These are phyloP conservation scores for Ommatoiulus sabulosus DNA, from an alignment of 2,888 invertebrate species.

Conservation along the genomic window DNA sequence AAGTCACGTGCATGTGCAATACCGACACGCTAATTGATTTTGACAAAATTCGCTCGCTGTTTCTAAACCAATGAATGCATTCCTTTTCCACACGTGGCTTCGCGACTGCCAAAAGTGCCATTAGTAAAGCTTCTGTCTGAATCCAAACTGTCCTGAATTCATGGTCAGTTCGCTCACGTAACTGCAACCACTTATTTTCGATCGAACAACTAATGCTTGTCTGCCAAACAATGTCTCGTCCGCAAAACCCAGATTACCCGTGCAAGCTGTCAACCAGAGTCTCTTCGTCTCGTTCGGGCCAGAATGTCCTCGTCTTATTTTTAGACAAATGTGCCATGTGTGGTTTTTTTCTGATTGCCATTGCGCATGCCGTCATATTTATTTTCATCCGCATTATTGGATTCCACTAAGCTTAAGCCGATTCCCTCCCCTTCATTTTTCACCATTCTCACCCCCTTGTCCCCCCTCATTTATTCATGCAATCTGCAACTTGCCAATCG, in stretches of 20 bases:
- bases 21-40: no score
- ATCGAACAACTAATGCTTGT: not conserved
- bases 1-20: no score
- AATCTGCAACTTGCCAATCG: constrained; percentile 36
- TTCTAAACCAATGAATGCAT: no score
- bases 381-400: not conserved
- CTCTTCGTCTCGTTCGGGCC: not conserved
- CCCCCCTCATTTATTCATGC: not conserved
- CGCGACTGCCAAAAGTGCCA: no score
- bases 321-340: not conserved
- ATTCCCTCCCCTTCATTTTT: not conserved
- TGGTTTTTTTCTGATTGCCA: not conserved
- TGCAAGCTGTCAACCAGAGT: not conserved
- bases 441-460: not conserved
- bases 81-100: no score
- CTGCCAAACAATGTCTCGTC: not conserved
- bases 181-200: not conserved
- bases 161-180: no score
- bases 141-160: no score
- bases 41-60: no score
- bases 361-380: not conserved
- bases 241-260: not conserved
- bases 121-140: no score
- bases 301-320: not conserved
- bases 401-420: not conserved